These are phyloP conservation scores for Ptilorrhoa leucosticta DNA, from an alignment of 2,113 vertebrate genomes.

Conservation along the genomic window DNA sequence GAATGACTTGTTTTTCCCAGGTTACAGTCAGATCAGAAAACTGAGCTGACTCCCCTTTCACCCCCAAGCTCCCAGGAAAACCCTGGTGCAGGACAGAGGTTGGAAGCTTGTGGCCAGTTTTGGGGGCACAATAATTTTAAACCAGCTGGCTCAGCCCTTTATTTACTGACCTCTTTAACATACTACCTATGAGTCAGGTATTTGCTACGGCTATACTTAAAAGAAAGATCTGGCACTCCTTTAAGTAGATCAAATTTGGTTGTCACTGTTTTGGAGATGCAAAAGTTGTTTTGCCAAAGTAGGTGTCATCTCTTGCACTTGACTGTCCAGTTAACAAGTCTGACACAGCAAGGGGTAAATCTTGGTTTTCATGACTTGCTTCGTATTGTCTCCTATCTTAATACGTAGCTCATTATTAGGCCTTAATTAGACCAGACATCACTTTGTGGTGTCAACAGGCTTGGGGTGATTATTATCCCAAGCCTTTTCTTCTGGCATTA, in stretches of 20 bases:
- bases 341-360: neutral
- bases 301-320: neutral
- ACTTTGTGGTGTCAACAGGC: neutral
- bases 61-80: neutral
- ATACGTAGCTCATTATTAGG: neutral
- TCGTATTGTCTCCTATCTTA: neutral
- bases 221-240: neutral
- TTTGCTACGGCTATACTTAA: neutral
- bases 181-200: neutral
- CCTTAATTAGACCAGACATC: neutral
- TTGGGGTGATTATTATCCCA: neutral
- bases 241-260: neutral
- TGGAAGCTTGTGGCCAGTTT: neutral
- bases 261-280: neutral
- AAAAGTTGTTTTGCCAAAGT: neutral
- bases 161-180: neutral
- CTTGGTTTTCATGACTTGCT: neutral
- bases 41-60: neutral
- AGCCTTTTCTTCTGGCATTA: neutral
- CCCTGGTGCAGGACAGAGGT: neutral
- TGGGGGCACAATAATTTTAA: neutral
- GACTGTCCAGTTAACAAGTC: neutral
- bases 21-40: neutral
- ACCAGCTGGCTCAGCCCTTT: neutral
- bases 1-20: neutral